Evolutionary conservation across 2,888 invertebrate species (phyloP).

Genomic region (Caenorhabditis sp.): DNA sequence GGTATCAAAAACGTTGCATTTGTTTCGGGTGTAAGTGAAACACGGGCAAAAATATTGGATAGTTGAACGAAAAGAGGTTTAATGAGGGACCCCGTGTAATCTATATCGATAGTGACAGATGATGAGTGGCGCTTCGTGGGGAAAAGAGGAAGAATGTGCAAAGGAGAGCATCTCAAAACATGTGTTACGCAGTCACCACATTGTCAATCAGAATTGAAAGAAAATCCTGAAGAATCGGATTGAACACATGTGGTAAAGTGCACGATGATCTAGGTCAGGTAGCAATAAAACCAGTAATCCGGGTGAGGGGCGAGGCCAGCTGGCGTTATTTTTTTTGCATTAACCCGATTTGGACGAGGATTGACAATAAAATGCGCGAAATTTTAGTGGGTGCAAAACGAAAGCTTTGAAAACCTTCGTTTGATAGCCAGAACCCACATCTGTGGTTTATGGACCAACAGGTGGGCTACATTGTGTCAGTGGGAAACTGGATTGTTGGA

Average conservation of each 20-base stretch:
- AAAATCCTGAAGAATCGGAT: background rate
- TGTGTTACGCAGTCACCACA: slow-evolving; percentile 17
- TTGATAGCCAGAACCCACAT: slow-evolving; percentile 14
- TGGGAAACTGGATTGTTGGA: slow-evolving; percentile 23
- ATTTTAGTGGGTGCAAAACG: slow-evolving; percentile 13
- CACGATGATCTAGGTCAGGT: slow-evolving; percentile 36
- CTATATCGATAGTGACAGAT: slow-evolving; percentile 44
- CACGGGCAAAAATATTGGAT: slow-evolving; percentile 6
- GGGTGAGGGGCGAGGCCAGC: slow-evolving; percentile 17
- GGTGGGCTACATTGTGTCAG: slow-evolving; percentile 16
- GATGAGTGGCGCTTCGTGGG: slow-evolving; percentile 14
- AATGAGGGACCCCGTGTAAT: slow-evolving; percentile 6
- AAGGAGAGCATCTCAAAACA: slow-evolving; percentile 41
- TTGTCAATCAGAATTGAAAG: slow-evolving; percentile 26
- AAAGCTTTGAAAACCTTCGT: slow-evolving; percentile 21
- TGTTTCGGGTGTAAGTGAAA: slow-evolving; percentile 8
- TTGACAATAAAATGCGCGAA: background rate
- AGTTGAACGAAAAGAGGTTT: slow-evolving; percentile 8
- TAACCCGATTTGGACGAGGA: background rate
- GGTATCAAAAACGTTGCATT: slow-evolving; percentile 3
- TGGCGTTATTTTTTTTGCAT: slow-evolving; percentile 10
- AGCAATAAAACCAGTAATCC: slow-evolving; percentile 46
- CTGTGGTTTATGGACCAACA: slow-evolving; percentile 16
- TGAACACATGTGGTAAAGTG: slow-evolving; percentile 13
- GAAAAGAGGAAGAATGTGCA: slow-evolving; percentile 17